These are phyloP conservation scores for Pemphigus obesinymphae DNA, from an alignment of 1,140 invertebrate genomes.

Conservation along the genomic window DNA sequence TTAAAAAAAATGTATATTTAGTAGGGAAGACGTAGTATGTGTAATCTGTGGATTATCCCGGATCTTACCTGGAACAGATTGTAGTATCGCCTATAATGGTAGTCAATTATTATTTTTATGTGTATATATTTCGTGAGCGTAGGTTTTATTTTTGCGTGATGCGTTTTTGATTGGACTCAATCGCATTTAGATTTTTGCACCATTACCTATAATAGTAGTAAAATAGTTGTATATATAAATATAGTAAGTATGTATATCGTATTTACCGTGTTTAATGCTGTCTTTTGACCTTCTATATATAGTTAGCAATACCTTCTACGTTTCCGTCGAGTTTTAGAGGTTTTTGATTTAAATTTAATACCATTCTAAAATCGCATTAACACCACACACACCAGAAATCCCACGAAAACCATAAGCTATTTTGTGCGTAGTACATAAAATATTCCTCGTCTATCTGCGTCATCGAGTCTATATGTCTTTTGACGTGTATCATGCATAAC, in stretches of 20 bases:
- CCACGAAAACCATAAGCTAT: background rate
- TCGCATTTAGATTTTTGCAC: background rate
- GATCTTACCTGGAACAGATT: too few relatives aligned
- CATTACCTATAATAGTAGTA: background rate
- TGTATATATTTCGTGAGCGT: background rate
- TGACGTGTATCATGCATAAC: background rate
- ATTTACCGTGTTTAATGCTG: background rate
- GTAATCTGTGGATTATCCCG: too few relatives aligned
- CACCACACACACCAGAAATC: background rate
- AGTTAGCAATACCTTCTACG: too few relatives aligned
- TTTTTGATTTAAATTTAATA: conserved; percentile 19
- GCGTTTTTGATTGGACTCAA: background rate
- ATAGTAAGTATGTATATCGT: too few relatives aligned
- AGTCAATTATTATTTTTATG: background rate
- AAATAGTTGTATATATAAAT: too few relatives aligned
- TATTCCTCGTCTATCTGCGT: background rate
- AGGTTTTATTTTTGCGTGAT: too few relatives aligned
- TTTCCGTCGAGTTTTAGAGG: background rate
- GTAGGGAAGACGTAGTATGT: too few relatives aligned
- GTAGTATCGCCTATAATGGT: too few relatives aligned
- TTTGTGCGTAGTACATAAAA: background rate
- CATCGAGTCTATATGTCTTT: too few relatives aligned
- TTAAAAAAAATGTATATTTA: too few relatives aligned
- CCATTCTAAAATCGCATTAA: background rate
- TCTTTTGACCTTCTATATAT: background rate